Conservation (phyloP, 2,888 invertebrate species). For the Stratiomys singularior region DNA sequence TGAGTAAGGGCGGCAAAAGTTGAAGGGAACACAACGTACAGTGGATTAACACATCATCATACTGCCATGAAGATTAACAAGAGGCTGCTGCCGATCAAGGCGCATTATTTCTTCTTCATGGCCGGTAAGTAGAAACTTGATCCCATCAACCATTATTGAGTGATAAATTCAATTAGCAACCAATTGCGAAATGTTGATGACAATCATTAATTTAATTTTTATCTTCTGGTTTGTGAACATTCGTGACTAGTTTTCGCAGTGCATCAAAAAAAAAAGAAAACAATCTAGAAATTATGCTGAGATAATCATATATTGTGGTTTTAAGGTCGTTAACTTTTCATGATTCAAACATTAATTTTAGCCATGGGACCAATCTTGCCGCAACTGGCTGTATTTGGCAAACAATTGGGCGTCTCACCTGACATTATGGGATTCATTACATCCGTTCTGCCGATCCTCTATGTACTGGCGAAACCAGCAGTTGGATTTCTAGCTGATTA, state of each 20-base stretch:
- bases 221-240: too few species aligned
- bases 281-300: too few species aligned
- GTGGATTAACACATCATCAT: not conserved
- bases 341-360: slow-evolving; percentile 61
- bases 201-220: too few species aligned
- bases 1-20: not conserved
- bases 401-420: slow-evolving; percentile 80
- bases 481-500: slow-evolving; percentile 82
- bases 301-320: too few species aligned
- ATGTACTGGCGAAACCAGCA: slow-evolving; percentile 79
- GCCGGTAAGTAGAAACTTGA: slow-evolving; percentile 72
- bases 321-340: too few species aligned
- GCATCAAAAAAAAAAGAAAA: too few species aligned
- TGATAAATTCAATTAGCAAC: not conserved
- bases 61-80: slow-evolving; percentile 71
- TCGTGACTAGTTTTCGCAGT: too few species aligned
- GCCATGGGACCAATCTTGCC: slow-evolving; percentile 85
- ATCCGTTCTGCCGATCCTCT: slow-evolving; percentile 78
- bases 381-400: slow-evolving; percentile 80
- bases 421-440: slow-evolving; percentile 81
- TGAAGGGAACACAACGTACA: not conserved
- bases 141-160: not conserved
- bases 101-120: slow-evolving; percentile 89
- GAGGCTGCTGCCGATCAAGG: slow-evolving; percentile 81
- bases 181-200: too few species aligned